These are phyloP conservation scores for Oscarella lobularis DNA, from an alignment of 37 sponge, comb jelly and placozoan genomes.

Conservation along the genomic window DNA sequence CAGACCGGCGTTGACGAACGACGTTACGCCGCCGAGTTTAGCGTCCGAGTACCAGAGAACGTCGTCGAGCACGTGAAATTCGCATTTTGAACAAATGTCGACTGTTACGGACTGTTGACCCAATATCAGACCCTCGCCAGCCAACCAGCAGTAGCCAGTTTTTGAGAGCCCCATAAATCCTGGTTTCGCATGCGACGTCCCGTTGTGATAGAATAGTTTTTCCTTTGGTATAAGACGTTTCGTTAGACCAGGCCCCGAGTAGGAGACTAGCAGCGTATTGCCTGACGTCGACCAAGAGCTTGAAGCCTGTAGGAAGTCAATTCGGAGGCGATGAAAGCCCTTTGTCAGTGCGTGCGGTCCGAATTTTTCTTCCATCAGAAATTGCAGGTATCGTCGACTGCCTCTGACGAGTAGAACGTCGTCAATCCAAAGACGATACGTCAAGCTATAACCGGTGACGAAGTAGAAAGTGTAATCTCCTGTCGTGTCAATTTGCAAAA, in stretches of 20 bases:
- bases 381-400: too few species aligned
- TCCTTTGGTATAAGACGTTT: background rate
- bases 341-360: background rate
- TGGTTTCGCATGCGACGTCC: background rate
- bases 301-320: background rate
- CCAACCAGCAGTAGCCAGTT: background rate
- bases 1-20: background rate
- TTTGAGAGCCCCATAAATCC: background rate
- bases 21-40: background rate
- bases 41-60: background rate
- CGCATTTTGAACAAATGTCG: background rate
- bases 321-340: background rate
- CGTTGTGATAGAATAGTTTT: background rate
- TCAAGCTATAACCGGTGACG: background rate
- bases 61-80: background rate
- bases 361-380: too few species aligned
- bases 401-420: too few species aligned
- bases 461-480: background rate
- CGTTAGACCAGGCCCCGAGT: background rate
- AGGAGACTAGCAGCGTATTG: conserved; percentile 2
- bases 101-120: background rate
- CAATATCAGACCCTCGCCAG: background rate
- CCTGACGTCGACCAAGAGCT: background rate
- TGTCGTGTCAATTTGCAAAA: background rate
- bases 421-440: background rate